Conservation (phyloP, 30 jellyfish, hydroid and myxozoan species). For the Chironex yamaguchii region DNA sequence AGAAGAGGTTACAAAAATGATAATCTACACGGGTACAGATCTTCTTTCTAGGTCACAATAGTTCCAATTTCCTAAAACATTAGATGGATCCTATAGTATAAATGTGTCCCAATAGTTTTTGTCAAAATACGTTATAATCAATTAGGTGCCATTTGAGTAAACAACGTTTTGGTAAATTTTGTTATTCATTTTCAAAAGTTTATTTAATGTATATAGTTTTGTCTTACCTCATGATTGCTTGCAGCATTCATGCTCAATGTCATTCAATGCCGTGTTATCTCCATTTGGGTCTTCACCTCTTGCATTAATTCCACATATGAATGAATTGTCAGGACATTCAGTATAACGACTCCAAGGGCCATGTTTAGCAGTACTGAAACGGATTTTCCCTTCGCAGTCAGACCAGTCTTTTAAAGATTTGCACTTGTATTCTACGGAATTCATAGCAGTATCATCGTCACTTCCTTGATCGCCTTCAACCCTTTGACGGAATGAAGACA, state of each 20-base stretch:
- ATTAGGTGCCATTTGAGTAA: too few relatives aligned
- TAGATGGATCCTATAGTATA: too few relatives aligned
- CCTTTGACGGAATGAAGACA: slow-evolving; percentile 61
- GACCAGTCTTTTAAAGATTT: slow-evolving; percentile 51
- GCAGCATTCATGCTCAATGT: slow-evolving; percentile 68
- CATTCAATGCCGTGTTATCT: slow-evolving; percentile 70
- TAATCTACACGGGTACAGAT: too few relatives aligned
- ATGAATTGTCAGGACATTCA: slow-evolving; percentile 56
- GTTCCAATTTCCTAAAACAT: too few relatives aligned
- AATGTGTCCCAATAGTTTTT: too few relatives aligned
- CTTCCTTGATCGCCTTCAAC: slow-evolving; percentile 44
- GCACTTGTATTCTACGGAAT: slow-evolving; percentile 66
- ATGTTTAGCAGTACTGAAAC: slow-evolving; percentile 14
- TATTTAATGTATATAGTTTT: too few relatives aligned
- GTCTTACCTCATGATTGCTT: too few relatives aligned
- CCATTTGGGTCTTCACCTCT: slow-evolving; percentile 61
- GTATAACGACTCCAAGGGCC: slow-evolving; percentile 67
- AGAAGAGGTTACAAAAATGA: too few relatives aligned
- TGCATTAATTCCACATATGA: slow-evolving; percentile 70
- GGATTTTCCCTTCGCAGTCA: not conserved
- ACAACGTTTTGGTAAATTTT: too few relatives aligned
- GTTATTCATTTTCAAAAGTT: too few relatives aligned
- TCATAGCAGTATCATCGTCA: slow-evolving; percentile 60
- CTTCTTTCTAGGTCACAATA: too few relatives aligned
- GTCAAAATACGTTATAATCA: too few relatives aligned